These are phyloP conservation scores for Mactra quadrangularis DNA, from an alignment of 1,140 invertebrate genomes.

Conservation along the genomic window DNA sequence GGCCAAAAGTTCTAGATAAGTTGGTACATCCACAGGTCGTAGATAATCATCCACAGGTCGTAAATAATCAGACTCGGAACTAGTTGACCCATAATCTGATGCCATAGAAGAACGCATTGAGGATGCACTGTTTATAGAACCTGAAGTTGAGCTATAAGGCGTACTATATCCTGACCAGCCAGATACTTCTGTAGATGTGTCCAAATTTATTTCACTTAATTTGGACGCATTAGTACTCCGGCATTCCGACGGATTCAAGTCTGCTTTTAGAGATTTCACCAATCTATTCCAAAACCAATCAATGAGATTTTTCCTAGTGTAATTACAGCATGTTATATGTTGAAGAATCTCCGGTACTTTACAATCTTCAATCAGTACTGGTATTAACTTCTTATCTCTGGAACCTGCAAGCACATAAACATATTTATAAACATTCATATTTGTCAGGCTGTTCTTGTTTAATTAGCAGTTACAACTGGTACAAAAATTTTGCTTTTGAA, in stretches of 20 bases:
- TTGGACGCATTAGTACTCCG: not conserved
- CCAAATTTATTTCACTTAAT: constrained; percentile 9
- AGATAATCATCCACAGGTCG: not conserved
- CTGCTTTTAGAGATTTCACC: constrained; percentile 76
- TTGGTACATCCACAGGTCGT: not conserved
- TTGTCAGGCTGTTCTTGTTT: no score
- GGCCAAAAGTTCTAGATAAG: not conserved
- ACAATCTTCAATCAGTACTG: constrained; percentile 79
- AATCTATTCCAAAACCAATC: constrained; percentile 83
- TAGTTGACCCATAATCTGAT: not conserved
- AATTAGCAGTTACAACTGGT: no score
- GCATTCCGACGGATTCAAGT: constrained; percentile 60
- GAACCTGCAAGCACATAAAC: constrained; percentile 76
- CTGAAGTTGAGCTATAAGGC: not conserved
- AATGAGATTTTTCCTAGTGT: constrained; percentile 77
- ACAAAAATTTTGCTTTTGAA: no score
- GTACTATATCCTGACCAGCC: constrained; percentile 17
- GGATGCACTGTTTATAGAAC: not conserved
- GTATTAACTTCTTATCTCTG: constrained; percentile 81
- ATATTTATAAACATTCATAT: no score
- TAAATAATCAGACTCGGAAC: not conserved
- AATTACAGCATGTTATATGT: constrained; percentile 82
- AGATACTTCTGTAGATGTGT: constrained; percentile 27
- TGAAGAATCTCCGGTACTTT: constrained; percentile 79
- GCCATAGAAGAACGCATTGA: not conserved